These are phyloP conservation scores for Drosophila cracens DNA, from an alignment of 2,888 invertebrate species.

Conservation along the genomic window DNA sequence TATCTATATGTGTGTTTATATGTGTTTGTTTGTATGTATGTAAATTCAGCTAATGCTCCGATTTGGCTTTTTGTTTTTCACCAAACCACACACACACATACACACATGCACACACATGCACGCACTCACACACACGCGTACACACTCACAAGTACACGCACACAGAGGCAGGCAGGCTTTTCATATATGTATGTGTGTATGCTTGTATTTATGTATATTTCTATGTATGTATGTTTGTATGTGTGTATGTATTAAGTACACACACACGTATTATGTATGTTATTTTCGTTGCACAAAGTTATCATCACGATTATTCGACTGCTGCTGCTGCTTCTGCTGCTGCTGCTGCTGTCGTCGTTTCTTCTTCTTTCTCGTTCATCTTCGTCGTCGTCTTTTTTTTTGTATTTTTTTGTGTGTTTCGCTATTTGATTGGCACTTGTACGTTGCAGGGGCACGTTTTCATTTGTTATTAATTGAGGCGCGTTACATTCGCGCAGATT, in stretches of 20 bases:
- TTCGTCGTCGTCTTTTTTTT: conserved; percentile 51
- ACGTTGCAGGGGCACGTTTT: conserved; percentile 16
- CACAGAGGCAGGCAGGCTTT: conserved; percentile 33
- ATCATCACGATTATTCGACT: conserved; percentile 69
- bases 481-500: conserved; percentile 47
- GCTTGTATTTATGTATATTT: conserved; percentile 37
- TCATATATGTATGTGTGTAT: conserved; percentile 41
- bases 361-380: conserved; percentile 75
- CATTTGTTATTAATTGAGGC: conserved; percentile 54
- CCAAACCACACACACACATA: conserved; percentile 37
- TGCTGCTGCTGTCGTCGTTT: conserved; percentile 74
- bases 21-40: conserved; percentile 37
- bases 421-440: conserved; percentile 24
- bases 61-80: conserved; percentile 67
- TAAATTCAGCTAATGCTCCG: conserved; percentile 62
- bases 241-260: conserved; percentile 57
- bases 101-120: conserved; percentile 32
- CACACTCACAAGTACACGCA: conserved; percentile 38
- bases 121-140: conserved; percentile 33
- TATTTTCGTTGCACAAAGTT: conserved; percentile 76
- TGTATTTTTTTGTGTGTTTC: conserved; percentile 32
- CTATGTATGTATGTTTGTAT: conserved; percentile 9
- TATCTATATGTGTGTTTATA: conserved; percentile 23
- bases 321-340: conserved; percentile 72
- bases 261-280: conserved; percentile 70